phyloP scores from a whole-genome alignment of 2,797 vertebrate genomes.

The Phoxinus dragarum region DNA sequence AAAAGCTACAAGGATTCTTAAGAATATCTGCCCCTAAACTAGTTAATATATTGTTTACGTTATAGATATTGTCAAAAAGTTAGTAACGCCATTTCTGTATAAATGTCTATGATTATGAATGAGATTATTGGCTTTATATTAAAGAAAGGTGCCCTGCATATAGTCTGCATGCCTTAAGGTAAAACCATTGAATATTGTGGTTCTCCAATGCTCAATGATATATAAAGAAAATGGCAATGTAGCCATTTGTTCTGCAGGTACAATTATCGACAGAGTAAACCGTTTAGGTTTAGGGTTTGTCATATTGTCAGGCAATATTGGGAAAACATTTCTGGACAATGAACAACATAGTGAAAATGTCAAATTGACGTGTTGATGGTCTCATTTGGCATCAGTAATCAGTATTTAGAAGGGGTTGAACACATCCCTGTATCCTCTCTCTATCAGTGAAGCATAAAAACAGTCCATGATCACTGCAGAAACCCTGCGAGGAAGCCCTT shows the following conservation, averaged over 20 bases:
- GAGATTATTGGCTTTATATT: not conserved
- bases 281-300: slow-evolving; percentile 15
- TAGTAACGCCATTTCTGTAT: not conserved
- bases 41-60: not conserved
- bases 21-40: not conserved
- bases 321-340: not conserved
- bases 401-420: slow-evolving; percentile 39
- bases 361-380: slow-evolving; percentile 4
- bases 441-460: slow-evolving; percentile 50
- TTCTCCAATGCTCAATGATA: not conserved
- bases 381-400: slow-evolving; percentile 10
- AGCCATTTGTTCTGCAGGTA: slow-evolving; percentile 8
- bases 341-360: not conserved
- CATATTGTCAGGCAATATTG: not conserved
- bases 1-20: not conserved
- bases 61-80: not conserved
- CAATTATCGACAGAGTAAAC: not conserved
- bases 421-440: slow-evolving; percentile 13
- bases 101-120: not conserved
- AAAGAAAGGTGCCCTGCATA: not conserved
- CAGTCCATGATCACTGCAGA: slow-evolving; percentile 28
- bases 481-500: slow-evolving; percentile 49
- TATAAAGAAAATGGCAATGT: not conserved
- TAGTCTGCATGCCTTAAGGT: not conserved
- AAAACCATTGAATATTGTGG: not conserved